A percentile compares a stretch with the other conserved stretches of the same genome.
phyloP scores from a whole-genome alignment of 2,113 vertebrate species.

The Pipra filicauda region DNA sequence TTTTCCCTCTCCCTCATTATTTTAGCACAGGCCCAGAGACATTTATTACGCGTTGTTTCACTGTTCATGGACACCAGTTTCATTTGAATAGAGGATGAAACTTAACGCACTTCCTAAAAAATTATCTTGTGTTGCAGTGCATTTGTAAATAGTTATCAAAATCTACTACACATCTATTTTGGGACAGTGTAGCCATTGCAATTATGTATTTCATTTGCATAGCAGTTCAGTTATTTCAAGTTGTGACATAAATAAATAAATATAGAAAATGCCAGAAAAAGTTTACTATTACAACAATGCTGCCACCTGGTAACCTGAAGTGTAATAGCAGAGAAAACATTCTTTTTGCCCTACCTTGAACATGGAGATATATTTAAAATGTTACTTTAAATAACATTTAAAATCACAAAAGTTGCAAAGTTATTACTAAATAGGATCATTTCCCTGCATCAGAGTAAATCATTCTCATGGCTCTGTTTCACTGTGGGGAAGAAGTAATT shows the following conservation, averaged over 20 bases:
- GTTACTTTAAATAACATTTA: background rate
- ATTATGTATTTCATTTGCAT: background rate
- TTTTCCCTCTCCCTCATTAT: background rate
- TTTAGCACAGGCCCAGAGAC: background rate
- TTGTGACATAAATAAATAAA: background rate
- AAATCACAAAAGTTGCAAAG: background rate
- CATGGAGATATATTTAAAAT: background rate
- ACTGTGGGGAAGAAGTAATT: background rate
- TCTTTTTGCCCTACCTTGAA: background rate
- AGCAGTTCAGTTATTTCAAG: background rate
- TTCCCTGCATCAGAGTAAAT: background rate
- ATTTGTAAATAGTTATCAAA: background rate
- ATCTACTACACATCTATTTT: background rate
- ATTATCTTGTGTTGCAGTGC: background rate
- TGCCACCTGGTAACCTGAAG: constrained; percentile 59
- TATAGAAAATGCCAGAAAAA: constrained; percentile 17
- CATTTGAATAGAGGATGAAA: background rate
- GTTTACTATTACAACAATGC: background rate
- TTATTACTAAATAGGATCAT: background rate
- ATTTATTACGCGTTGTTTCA: background rate
- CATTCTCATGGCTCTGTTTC: background rate
- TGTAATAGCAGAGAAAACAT: background rate
- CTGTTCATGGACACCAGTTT: background rate
- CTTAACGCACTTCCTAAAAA: background rate
- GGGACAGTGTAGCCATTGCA: background rate